Percentiles rank a stretch among this genome's conserved stretches.
phyloP scores from a whole-genome alignment of 2,797 vertebrate genomes.

The Dendrocincla tyrannina region DNA sequence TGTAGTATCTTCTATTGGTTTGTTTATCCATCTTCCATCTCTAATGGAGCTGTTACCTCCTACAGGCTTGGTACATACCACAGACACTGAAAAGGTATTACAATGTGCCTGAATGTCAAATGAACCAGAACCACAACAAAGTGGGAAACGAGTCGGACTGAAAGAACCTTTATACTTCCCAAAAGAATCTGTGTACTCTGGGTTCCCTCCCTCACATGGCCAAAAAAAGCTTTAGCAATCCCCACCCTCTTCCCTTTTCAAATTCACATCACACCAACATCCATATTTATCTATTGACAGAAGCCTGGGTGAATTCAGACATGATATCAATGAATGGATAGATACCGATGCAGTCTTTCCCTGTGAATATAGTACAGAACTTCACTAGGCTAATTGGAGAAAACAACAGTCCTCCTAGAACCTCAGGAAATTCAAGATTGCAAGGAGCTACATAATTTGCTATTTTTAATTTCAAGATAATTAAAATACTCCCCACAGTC shows the following conservation, averaged over 20 bases:
- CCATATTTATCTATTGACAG: neutral
- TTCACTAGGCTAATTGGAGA: neutral
- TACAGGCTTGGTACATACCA: neutral
- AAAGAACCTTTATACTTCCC: neutral
- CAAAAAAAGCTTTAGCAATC: neutral
- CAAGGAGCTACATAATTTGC: neutral
- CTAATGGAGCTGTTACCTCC: neutral
- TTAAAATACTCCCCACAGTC: constrained; percentile 37
- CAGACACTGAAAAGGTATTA: neutral
- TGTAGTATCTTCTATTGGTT: neutral
- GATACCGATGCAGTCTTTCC: neutral
- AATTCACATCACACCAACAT: rapidly evolving
- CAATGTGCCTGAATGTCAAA: neutral
- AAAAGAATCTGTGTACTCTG: neutral
- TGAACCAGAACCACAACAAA: neutral
- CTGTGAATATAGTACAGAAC: neutral
- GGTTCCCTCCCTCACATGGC: neutral
- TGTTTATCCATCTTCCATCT: neutral
- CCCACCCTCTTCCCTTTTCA: neutral
- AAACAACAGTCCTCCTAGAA: neutral
- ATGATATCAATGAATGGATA: neutral
- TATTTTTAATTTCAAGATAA: constrained; percentile 52
- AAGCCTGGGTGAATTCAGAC: neutral
- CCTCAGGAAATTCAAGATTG: neutral
- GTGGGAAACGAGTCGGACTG: neutral